Conservation (phyloP, 2,113 vertebrate genomes). For the Oreotragus oreotragus region DNA sequence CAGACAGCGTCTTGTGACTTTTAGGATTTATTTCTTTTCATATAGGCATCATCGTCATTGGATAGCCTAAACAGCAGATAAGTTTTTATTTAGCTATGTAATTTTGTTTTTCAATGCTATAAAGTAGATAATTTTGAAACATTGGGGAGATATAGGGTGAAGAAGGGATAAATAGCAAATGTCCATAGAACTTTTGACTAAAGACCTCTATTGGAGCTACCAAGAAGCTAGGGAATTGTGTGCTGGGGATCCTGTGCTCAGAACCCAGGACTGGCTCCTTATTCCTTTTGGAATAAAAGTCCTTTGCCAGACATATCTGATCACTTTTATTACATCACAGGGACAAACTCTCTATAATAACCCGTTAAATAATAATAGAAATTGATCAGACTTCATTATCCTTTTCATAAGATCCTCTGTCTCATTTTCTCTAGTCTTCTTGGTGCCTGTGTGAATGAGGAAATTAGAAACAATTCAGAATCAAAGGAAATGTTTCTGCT, state of each 20-base stretch:
- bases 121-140: too few relatives aligned
- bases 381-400: background rate
- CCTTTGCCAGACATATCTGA: background rate
- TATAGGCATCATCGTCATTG: too few relatives aligned
- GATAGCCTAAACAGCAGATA: too few relatives aligned
- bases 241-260: background rate
- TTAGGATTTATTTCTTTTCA: too few relatives aligned
- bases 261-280: background rate
- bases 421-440: background rate
- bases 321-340: background rate
- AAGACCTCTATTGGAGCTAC: too few relatives aligned
- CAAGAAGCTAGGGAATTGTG: too few relatives aligned
- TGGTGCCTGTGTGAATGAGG: background rate
- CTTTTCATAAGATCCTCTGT: background rate
- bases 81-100: too few relatives aligned
- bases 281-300: background rate
- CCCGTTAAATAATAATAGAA: background rate
- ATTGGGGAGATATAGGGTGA: too few relatives aligned
- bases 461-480: background rate
- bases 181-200: too few relatives aligned
- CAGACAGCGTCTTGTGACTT: background rate
- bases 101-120: too few relatives aligned
- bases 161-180: too few relatives aligned
- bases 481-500: background rate
- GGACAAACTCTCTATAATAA: background rate